These are phyloP conservation scores for Holocentrus rufus DNA, from an alignment of 2,797 vertebrate species.

Conservation along the genomic window DNA sequence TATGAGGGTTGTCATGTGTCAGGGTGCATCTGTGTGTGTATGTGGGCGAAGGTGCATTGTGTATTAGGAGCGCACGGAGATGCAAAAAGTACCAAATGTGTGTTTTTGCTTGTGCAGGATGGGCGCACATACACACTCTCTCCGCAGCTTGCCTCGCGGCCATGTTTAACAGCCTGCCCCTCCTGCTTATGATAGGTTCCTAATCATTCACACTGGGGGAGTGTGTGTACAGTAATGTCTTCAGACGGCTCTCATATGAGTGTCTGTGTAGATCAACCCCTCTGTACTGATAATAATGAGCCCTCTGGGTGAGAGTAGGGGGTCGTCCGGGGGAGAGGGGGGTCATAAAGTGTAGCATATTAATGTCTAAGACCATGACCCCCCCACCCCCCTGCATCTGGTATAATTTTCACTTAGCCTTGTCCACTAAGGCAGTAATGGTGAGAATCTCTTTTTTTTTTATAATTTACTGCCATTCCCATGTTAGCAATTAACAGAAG, in stretches of 20 bases:
- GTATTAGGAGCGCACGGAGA: conserved; percentile 59
- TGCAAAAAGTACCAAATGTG: conserved; percentile 67
- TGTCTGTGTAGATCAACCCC: conserved; percentile 87
- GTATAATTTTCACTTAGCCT: conserved; percentile 55
- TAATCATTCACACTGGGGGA: conserved; percentile 89
- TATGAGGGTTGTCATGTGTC: conserved; percentile 79
- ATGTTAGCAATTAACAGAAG: conserved; percentile 67
- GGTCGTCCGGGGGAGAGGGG: conserved; percentile 47
- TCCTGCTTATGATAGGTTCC: conserved; percentile 88
- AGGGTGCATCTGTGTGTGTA: conserved; percentile 64
- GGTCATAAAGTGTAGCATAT: conserved; percentile 67
- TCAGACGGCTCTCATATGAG: conserved; percentile 87
- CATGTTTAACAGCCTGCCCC: conserved; percentile 78
- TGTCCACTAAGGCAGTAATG: conserved; percentile 42
- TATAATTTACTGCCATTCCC: conserved; percentile 48
- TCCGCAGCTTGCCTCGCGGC: conserved; percentile 67
- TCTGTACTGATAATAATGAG: conserved; percentile 78
- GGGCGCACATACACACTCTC: conserved; percentile 33
- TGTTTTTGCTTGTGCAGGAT: conserved; percentile 55
- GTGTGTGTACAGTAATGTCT: conserved; percentile 86
- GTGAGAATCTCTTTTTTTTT: conserved; percentile 28
- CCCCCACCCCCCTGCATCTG: conserved; percentile 16
- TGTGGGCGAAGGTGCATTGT: conserved; percentile 69
- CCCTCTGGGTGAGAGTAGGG: conserved; percentile 72
- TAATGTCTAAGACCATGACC: conserved; percentile 45